phyloP scores from a whole-genome alignment of 1,140 invertebrate species.

The Scaptomyza pallida region DNA sequence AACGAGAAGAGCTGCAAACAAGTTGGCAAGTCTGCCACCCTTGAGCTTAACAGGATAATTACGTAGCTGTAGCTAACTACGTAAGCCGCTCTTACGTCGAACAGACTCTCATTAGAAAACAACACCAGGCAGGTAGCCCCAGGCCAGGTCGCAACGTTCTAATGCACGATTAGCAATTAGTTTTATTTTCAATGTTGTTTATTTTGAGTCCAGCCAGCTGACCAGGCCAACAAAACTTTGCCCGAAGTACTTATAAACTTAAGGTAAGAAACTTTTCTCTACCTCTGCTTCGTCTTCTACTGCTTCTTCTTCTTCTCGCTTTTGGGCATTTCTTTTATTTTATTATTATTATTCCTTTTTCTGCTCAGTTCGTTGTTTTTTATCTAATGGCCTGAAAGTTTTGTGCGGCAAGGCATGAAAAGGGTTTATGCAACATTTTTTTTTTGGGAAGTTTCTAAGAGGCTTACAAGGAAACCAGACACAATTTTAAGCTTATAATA shows the following conservation, averaged over 20 bases:
- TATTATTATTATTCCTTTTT: slow-evolving; percentile 5
- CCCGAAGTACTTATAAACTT: slow-evolving; percentile 73
- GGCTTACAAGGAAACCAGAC: slow-evolving; percentile 29
- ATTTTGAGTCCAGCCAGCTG: slow-evolving; percentile 35
- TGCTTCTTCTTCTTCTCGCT: slow-evolving; percentile 39
- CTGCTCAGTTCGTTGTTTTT: slow-evolving; percentile 14
- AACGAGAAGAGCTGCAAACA: slow-evolving; percentile 28
- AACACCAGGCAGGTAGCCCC: slow-evolving; percentile 3
- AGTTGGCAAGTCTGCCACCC: slow-evolving; percentile 58
- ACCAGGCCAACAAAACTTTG: slow-evolving; percentile 44
- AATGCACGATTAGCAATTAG: slow-evolving; percentile 74
- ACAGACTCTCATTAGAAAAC: slow-evolving; percentile 45
- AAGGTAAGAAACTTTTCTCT: slow-evolving; percentile 61
- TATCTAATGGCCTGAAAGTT: slow-evolving; percentile 46
- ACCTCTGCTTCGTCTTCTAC: too few relatives aligned
- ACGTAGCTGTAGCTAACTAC: slow-evolving; percentile 51
- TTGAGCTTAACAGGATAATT: slow-evolving; percentile 66
- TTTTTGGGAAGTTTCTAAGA: slow-evolving; percentile 24
- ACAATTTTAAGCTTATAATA: slow-evolving; percentile 25
- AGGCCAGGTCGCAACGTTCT: not conserved
- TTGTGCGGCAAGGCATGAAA: slow-evolving; percentile 44
- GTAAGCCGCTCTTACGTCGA: slow-evolving; percentile 49
- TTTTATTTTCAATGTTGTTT: slow-evolving; percentile 72
- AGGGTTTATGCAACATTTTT: slow-evolving; percentile 24
- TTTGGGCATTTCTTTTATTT: slow-evolving; percentile 2